Base-by-base conservation (phyloP, 2,113 vertebrate species). In the Boulengeromyrus knoepffleri region DNA sequence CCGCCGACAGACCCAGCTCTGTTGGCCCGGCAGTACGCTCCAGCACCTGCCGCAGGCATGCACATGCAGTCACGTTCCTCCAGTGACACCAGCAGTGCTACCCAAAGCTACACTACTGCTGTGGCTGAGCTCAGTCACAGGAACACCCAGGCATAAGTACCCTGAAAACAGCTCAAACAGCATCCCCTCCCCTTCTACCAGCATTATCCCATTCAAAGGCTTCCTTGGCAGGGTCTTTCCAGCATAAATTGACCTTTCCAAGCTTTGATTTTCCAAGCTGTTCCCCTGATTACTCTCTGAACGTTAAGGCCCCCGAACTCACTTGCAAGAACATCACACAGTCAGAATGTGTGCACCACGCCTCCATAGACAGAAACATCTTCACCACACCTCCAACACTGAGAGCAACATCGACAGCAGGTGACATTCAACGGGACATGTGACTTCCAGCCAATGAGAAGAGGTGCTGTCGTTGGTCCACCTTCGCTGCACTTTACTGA, bases 221-320 rank as follows among this genome's bases (percentile, higher is more conserved):
- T 66, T 39, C 24, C 88, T 89, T 89, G 91, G 91, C 91, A 93
- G 89, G 89, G 7, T 91, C 92, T 93, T 93, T 92, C 93, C 92
- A 89, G 91, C 91, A 93, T 93, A 93, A 94, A 92, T 92, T 66
- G n/a, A 52, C 6, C 93, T 92, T 90, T 94, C 93, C 91, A 92
- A 89, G 89, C 39, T 87, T 92, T 91, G 89, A 89, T 89, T 91
- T 85, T 36, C 46, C 42, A 49, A 46, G 52, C 58, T 74, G 24
- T 74, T 74, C 42, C 62, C 45, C 62, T 50, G 21, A n/a, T 36
- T 58, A 21, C 90, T 89, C 91, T 93, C 89, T 27, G n/a, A 21
- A 49, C 21, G n/a, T 17, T 77, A 87, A 70, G 36, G 42, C 9
- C 24, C 47, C 27, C 6, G 45, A 89, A 85, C 24, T n/a, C 53